These are phyloP conservation scores for Amphiprion percula DNA, from an alignment of 2,113 vertebrate genomes.

Conservation along the genomic window DNA sequence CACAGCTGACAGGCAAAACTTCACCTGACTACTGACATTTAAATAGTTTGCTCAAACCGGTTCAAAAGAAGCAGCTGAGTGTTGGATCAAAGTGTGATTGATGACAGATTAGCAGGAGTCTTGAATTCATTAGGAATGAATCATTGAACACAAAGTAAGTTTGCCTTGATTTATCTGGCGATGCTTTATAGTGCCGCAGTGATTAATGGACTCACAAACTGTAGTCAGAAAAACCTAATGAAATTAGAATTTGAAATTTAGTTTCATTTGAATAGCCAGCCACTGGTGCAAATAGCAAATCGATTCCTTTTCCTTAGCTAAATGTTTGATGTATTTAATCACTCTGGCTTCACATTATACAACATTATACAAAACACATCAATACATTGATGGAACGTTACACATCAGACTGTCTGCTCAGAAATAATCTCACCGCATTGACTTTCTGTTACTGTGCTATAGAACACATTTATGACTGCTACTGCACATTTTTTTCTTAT, in stretches of 20 bases:
- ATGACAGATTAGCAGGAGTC: constrained; percentile 47
- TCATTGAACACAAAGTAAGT: constrained; percentile 53
- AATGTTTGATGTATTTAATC: constrained; percentile 51
- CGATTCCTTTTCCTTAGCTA: constrained; percentile 26
- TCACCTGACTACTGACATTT: constrained; percentile 24
- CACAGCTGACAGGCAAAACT: constrained; percentile 6
- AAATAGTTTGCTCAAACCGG: constrained; percentile 32
- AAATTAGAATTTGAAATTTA: constrained; percentile 79
- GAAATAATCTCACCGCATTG: constrained; percentile 16
- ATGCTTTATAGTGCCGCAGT: constrained; percentile 46
- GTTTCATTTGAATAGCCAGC: constrained; percentile 65
- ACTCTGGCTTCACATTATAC: constrained; percentile 52
- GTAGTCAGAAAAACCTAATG: constrained; percentile 61
- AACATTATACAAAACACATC: constrained; percentile 39
- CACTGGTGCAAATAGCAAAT: constrained; percentile 53
- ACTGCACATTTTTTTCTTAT: background rate
- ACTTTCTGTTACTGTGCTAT: constrained; percentile 25
- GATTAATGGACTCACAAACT: constrained; percentile 75
- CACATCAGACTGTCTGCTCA: constrained; percentile 24
- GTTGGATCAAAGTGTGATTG: constrained; percentile 51
- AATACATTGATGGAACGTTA: constrained; percentile 30
- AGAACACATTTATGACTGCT: constrained; percentile 1
- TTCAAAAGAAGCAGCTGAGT: constrained; percentile 1
- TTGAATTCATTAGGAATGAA: constrained; percentile 68
- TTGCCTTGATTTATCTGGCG: constrained; percentile 68